phyloP scores from a whole-genome alignment of 2,888 invertebrate genomes.

The Cyclophora albipunctata region DNA sequence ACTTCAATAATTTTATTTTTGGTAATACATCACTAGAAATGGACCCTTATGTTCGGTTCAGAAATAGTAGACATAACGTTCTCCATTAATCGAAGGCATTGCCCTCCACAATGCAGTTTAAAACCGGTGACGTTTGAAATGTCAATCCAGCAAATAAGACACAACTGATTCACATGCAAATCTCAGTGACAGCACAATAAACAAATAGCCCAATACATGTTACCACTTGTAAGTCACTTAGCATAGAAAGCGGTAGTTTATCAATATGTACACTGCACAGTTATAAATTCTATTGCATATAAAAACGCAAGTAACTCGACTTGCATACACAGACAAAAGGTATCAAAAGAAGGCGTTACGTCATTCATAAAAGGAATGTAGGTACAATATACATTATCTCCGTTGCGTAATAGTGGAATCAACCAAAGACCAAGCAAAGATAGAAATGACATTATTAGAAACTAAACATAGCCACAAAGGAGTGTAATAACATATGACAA shows the following conservation, averaged over 20 bases:
- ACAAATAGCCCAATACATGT: conserved; percentile 33
- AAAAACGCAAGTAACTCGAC: conserved; percentile 44
- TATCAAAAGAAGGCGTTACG: conserved; percentile 57
- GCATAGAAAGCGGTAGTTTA: conserved; percentile 45
- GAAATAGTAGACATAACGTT: too few relatives aligned
- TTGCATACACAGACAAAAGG: conserved; percentile 47
- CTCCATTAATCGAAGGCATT: conserved; percentile 20
- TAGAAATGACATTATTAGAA: conserved; percentile 25
- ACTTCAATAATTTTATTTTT: too few relatives aligned
- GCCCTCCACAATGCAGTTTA: too few relatives aligned
- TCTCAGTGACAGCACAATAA: conserved; percentile 34
- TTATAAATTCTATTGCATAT: conserved; percentile 33
- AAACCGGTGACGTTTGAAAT: conserved; percentile 27
- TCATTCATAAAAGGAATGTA: conserved; percentile 49
- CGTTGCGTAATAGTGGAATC: conserved; percentile 41
- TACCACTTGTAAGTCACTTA: conserved; percentile 45
- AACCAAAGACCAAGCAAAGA: conserved; percentile 27
- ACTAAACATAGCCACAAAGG: conserved; percentile 19
- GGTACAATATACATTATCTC: conserved; percentile 31
- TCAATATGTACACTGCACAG: conserved; percentile 12
- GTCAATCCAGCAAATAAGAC: conserved; percentile 30
- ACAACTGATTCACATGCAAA: conserved; percentile 42
- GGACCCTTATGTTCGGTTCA: too few relatives aligned
- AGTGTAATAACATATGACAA: conserved; percentile 27
- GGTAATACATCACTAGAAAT: too few relatives aligned